Conservation (phyloP, 2,113 vertebrate genomes). For the Pungitius pungitius region DNA sequence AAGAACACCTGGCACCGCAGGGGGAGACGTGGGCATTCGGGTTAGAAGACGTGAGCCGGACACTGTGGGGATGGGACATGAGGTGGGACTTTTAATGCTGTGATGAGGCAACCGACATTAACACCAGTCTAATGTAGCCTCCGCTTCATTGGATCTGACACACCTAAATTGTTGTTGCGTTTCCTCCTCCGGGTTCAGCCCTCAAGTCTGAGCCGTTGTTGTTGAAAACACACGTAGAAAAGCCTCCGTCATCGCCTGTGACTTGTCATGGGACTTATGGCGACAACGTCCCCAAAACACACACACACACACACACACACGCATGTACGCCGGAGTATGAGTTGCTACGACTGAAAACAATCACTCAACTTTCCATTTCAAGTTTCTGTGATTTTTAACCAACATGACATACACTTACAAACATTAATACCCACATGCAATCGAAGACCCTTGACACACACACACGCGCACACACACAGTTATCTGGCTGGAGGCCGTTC, state of each 20-base stretch:
- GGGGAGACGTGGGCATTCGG: slow-evolving; percentile 64
- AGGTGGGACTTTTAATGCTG: background rate
- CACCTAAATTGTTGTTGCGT: background rate
- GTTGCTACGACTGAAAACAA: slow-evolving; percentile 16
- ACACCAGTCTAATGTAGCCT: background rate
- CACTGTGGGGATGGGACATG: background rate
- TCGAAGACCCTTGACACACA: slow-evolving; percentile 13
- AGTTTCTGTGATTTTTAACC: slow-evolving; percentile 2
- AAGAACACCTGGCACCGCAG: slow-evolving; percentile 69
- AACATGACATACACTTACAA: background rate
- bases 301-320: slow-evolving; percentile 3
- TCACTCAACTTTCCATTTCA: slow-evolving; percentile 11
- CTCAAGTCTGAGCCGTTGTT: slow-evolving; percentile 4
- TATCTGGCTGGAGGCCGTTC: slow-evolving; percentile 60
- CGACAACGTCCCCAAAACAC: slow-evolving; percentile 17
- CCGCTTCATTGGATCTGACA: background rate
- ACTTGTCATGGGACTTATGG: slow-evolving; percentile 43
- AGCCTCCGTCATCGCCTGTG: slow-evolving; percentile 47
- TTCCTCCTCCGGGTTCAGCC: background rate
- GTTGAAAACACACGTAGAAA: slow-evolving; percentile 34
- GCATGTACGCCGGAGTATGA: slow-evolving; percentile 17
- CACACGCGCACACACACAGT: slow-evolving; percentile 30
- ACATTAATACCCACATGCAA: background rate
- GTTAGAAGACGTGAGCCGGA: slow-evolving; percentile 9
- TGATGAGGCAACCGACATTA: background rate